Evolutionary conservation across 2,113 vertebrate genomes (phyloP).

Genomic region (Xyrauchen texanus): DNA sequence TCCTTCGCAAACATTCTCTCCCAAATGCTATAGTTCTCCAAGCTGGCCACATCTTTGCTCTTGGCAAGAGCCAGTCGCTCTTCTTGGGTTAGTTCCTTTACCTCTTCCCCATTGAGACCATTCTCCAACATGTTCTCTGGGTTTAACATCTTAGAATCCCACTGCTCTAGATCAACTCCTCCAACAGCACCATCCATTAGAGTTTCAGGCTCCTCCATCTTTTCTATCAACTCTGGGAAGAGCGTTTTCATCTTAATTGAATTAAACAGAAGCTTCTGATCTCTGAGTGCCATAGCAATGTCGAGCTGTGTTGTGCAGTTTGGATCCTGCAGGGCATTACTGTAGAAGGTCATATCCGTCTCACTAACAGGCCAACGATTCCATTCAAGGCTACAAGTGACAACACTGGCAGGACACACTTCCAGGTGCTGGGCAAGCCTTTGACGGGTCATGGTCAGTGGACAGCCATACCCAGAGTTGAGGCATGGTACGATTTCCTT

Average conservation of each 20-base stretch:
- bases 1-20: slow-evolving; percentile 90
- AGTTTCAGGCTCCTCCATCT: slow-evolving; percentile 30
- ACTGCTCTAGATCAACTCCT: background rate
- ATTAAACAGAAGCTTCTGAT: slow-evolving; percentile 86
- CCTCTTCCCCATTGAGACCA: slow-evolving; percentile 38
- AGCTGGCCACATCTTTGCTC: slow-evolving; percentile 35
- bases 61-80: slow-evolving; percentile 71
- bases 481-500: slow-evolving; percentile 86
- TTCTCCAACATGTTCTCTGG: background rate
- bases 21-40: slow-evolving; percentile 77
- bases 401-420: slow-evolving; percentile 87
- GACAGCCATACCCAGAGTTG: slow-evolving; percentile 86
- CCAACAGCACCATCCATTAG: slow-evolving; percentile 34
- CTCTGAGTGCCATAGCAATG: slow-evolving; percentile 77
- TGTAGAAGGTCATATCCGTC: slow-evolving; percentile 75
- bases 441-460: slow-evolving; percentile 83
- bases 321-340: slow-evolving; percentile 75
- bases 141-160: background rate
- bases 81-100: slow-evolving; percentile 57
- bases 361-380: slow-evolving; percentile 92
- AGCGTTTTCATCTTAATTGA: slow-evolving; percentile 84
- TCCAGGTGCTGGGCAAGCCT: slow-evolving; percentile 84
- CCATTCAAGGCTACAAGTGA: slow-evolving; percentile 94
- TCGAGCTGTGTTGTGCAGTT: slow-evolving; percentile 57
- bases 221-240: slow-evolving; percentile 84